phyloP scores from a whole-genome alignment of 2,797 vertebrate genomes.

The Lagothrix lagotricha region DNA sequence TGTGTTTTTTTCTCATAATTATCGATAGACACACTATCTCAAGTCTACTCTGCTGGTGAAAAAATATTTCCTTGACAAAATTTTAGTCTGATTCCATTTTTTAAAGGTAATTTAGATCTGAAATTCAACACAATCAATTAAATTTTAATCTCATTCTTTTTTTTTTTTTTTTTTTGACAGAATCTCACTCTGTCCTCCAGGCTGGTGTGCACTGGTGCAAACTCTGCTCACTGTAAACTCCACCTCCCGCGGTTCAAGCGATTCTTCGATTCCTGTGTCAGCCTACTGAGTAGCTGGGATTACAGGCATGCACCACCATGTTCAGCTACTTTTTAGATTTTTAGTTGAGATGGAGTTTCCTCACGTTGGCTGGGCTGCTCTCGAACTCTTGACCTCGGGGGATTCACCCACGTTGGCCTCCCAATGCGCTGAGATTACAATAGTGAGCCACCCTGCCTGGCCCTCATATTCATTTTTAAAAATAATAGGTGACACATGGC shows the following conservation, averaged over 20 bases:
- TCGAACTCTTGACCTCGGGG: not conserved
- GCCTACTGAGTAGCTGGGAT: not conserved
- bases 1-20: not conserved
- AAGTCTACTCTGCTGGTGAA: not conserved
- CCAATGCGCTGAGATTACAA: not conserved
- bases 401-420: not conserved
- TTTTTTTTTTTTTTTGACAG: too few relatives aligned
- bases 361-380: not conserved
- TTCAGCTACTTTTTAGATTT: not conserved
- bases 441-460: not conserved
- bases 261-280: not conserved
- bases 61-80: not conserved
- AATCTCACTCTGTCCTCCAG: too few relatives aligned
- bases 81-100: not conserved
- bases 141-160: not conserved
- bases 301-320: not conserved
- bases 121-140: not conserved
- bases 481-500: not conserved
- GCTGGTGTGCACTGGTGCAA: not conserved
- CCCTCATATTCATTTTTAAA: not conserved
- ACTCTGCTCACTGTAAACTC: not conserved
- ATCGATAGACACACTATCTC: not conserved
- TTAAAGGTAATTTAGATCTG: not conserved
- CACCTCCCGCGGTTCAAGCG: not conserved
- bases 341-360: not conserved